phyloP scores from a whole-genome alignment of 2,797 vertebrate species.

The Eulemur coronatus region DNA sequence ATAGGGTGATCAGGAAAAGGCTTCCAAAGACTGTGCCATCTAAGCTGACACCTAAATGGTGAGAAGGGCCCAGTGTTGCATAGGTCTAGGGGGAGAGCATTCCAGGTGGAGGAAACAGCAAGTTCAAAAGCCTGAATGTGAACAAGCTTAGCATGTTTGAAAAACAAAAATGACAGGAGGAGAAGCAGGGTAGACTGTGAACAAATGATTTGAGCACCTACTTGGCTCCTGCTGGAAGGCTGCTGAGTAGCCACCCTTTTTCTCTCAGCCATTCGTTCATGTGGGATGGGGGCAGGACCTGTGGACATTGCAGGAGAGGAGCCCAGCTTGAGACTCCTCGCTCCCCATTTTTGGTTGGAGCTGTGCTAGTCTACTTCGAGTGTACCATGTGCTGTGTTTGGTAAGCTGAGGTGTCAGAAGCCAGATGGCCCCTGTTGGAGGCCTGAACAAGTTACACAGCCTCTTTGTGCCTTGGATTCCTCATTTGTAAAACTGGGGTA shows the following conservation, averaged over 20 bases:
- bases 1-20: not conserved
- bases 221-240: not conserved
- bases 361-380: not conserved
- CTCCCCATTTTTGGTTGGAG: not conserved
- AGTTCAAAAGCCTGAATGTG: not conserved
- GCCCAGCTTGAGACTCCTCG: too few species aligned
- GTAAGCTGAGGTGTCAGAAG: not conserved
- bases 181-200: not conserved
- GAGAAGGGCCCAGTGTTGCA: not conserved
- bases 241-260: not conserved
- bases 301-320: not conserved
- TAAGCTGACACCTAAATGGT: not conserved
- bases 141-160: not conserved
- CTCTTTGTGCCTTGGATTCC: not conserved
- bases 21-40: not conserved
- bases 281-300: not conserved
- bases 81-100: not conserved
- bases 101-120: not conserved
- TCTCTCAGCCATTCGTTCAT: not conserved
- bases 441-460: not conserved
- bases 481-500: not conserved
- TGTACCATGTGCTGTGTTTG: not conserved
- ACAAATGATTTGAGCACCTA: not conserved
- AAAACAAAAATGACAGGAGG: not conserved
- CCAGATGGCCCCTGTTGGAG: not conserved